phyloP scores from a whole-genome alignment of 2,888 invertebrate species.

The Periphyllus acericola region DNA sequence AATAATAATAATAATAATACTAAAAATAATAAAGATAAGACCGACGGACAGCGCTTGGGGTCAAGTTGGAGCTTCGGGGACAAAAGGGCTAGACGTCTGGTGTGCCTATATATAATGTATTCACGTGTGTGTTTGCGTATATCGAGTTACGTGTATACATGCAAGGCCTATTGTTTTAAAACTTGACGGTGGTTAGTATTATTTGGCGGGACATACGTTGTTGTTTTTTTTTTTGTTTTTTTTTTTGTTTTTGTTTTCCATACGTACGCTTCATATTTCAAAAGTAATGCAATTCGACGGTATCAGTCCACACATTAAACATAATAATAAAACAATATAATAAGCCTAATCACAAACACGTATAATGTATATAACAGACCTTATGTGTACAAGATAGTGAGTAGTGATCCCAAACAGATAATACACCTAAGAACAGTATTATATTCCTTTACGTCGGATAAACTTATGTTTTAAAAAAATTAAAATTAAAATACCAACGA shows the following conservation, averaged over 20 bases:
- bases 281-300: constrained; percentile 22
- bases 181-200: constrained; percentile 47
- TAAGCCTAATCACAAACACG: constrained; percentile 28
- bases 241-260: background rate
- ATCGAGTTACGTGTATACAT: constrained; percentile 47
- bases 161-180: constrained; percentile 40
- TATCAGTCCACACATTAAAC: background rate
- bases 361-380: background rate
- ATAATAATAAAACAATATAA: constrained; percentile 37
- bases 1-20: constrained; percentile 39
- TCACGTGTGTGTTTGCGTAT: constrained; percentile 39
- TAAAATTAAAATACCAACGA: too few relatives aligned
- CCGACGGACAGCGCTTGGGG: constrained; percentile 45
- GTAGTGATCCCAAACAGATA: background rate
- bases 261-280: constrained; percentile 40
- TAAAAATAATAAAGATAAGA: constrained; percentile 35
- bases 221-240: constrained; percentile 23
- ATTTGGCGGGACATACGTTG: constrained; percentile 39
- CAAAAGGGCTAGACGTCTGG: constrained; percentile 60
- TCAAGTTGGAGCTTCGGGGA: constrained; percentile 49
- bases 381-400: background rate
- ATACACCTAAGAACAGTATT: background rate
- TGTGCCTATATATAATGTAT: constrained; percentile 9
- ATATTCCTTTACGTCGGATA: background rate
- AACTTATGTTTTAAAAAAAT: background rate